These are phyloP conservation scores for Clarias gariepinus DNA, from an alignment of 2,113 vertebrate species.

Conservation along the genomic window DNA sequence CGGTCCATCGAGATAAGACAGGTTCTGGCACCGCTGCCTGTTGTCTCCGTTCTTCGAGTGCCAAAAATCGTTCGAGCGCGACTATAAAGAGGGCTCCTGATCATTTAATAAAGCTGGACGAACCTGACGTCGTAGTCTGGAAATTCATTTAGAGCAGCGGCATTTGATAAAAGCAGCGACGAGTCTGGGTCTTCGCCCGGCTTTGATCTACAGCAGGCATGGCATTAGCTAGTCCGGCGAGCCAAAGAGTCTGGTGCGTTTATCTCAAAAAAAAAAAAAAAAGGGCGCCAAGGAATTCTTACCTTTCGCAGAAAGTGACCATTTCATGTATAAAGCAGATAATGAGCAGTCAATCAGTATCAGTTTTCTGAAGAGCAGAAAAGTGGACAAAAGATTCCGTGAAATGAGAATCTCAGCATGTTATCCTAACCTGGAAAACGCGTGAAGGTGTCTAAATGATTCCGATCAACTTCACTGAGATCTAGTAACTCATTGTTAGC, in stretches of 20 bases:
- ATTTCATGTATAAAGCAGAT: not conserved
- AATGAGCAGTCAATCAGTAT: not conserved
- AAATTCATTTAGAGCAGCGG: not conserved
- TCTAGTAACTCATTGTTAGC: not conserved
- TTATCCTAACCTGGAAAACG: not conserved
- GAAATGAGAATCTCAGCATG: not conserved
- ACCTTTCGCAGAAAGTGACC: not conserved
- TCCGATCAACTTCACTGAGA: not conserved
- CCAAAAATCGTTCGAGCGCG: slow-evolving; percentile 61
- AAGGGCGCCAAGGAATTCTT: not conserved
- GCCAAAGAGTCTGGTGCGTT: slow-evolving; percentile 5
- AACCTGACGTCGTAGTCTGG: slow-evolving; percentile 35
- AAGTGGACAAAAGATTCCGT: not conserved
- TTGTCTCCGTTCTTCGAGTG: slow-evolving; percentile 53
- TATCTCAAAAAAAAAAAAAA: not conserved
- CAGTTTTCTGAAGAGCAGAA: not conserved
- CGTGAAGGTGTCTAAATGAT: not conserved
- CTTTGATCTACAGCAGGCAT: slow-evolving; percentile 11
- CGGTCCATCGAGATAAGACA: slow-evolving; percentile 77
- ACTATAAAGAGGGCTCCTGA: slow-evolving; percentile 59
- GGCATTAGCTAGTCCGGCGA: not conserved
- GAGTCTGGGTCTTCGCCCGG: not conserved
- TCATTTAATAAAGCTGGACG: slow-evolving; percentile 66
- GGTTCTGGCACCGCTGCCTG: slow-evolving; percentile 63
- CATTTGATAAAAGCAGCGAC: slow-evolving; percentile 1